These are phyloP conservation scores for Cyclophora albipunctata DNA, from an alignment of 2,888 invertebrate species.

Conservation along the genomic window DNA sequence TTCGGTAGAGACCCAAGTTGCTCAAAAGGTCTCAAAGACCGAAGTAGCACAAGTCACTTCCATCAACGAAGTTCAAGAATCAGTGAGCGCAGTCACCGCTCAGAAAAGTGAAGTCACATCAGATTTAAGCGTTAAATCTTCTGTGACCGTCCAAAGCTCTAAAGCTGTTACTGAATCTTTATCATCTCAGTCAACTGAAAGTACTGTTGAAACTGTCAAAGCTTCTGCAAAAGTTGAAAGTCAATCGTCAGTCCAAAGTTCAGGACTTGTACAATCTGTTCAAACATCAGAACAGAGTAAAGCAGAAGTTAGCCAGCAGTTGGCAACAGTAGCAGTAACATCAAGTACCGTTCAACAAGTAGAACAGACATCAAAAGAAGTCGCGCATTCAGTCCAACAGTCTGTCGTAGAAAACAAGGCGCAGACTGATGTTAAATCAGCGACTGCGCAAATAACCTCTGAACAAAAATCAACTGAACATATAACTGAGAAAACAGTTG, in stretches of 20 bases:
- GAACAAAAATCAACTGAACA: conserved; percentile 16
- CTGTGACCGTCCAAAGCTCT: conserved; percentile 42
- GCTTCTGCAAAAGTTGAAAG: conserved; percentile 27
- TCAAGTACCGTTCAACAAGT: conserved; percentile 10
- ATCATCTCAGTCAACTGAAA: conserved; percentile 35
- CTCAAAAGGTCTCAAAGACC: conserved; percentile 51
- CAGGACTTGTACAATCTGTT: conserved; percentile 20
- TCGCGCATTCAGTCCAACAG: conserved; percentile 3
- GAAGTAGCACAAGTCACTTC: conserved; percentile 46
- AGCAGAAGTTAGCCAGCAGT: conserved; percentile 10
- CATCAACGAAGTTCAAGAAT: conserved; percentile 43
- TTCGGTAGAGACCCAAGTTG: conserved; percentile 49
- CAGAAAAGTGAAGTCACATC: conserved; percentile 43
- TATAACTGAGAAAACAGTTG: conserved; percentile 19
- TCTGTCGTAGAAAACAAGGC: conserved; percentile 9
- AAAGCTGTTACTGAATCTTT: conserved; percentile 39
- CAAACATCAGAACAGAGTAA: conserved; percentile 21
- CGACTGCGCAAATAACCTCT: conserved; percentile 1
- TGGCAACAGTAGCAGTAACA: conserved; percentile 12
- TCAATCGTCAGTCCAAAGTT: conserved; percentile 19
- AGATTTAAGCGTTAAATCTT: conserved; percentile 51
- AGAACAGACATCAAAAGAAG: conserved; percentile 7
- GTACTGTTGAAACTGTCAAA: conserved; percentile 38
- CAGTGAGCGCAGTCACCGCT: conserved; percentile 28
- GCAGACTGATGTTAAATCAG: conserved; percentile 1